phyloP scores from a whole-genome alignment of 2,888 invertebrate species.

The Macrophya alboannulata region DNA sequence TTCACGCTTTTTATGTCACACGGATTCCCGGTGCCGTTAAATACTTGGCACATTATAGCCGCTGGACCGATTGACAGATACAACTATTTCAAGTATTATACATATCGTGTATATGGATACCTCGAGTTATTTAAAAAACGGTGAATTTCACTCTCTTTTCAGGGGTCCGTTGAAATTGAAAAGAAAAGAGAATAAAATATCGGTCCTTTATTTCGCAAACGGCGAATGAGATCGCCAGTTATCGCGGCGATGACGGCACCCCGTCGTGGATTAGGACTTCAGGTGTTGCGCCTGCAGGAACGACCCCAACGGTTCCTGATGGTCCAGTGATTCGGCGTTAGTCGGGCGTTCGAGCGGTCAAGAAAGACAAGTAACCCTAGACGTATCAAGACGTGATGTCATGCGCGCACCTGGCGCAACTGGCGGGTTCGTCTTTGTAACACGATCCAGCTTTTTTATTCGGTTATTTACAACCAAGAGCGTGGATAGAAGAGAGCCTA shows the following conservation, averaged over 20 bases:
- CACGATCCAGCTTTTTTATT: constrained; percentile 70
- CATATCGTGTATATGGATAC: too few species aligned
- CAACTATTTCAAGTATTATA: background rate
- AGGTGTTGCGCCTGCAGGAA: constrained; percentile 25
- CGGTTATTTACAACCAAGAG: constrained; percentile 57
- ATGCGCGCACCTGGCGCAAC: constrained; percentile 72
- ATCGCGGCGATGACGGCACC: constrained; percentile 42
- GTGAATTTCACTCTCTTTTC: background rate
- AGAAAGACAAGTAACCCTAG: constrained; percentile 76
- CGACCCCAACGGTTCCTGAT: constrained; percentile 38
- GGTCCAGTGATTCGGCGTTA: constrained; percentile 49
- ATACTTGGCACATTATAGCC: background rate
- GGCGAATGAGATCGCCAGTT: constrained; percentile 17
- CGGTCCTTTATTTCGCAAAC: constrained; percentile 3
- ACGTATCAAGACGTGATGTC: constrained; percentile 77
- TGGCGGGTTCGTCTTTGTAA: constrained; percentile 75
- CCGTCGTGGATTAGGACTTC: constrained; percentile 33
- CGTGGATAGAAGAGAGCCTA: constrained; percentile 55
- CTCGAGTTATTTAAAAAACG: background rate
- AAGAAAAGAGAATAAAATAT: background rate
- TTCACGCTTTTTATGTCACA: background rate
- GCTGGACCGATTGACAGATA: constrained; percentile 2
- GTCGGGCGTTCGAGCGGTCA: constrained; percentile 56
- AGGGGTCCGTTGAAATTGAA: background rate
- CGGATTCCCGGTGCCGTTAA: constrained; percentile 2